Evolutionary conservation across 2,113 vertebrate species (phyloP).

Genomic region (Jacana jacana): DNA sequence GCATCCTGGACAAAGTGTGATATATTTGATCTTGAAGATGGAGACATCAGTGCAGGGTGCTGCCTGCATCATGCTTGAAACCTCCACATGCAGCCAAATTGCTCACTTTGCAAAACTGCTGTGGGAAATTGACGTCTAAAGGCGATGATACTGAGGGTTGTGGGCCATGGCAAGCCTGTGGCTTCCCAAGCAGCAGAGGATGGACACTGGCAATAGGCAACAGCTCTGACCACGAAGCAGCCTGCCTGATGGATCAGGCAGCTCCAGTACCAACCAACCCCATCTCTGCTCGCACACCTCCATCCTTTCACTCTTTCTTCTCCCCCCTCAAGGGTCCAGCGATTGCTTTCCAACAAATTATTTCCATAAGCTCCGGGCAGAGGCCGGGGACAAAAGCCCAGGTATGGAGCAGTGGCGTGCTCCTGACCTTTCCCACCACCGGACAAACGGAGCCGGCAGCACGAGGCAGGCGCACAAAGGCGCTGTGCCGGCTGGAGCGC

Average conservation of each 20-base stretch:
- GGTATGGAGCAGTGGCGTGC: slow-evolving; percentile 76
- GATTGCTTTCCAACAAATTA: slow-evolving; percentile 44
- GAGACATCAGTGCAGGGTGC: background rate
- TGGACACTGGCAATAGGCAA: background rate
- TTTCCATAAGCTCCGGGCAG: slow-evolving; percentile 47
- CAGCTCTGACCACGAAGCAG: background rate
- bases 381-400: slow-evolving; percentile 71
- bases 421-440: slow-evolving; percentile 84
- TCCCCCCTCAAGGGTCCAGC: rapidly evolving
- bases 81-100: background rate
- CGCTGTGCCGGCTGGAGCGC: slow-evolving; percentile 54
- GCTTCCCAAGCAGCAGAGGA: background rate
- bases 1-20: background rate
- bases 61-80: background rate
- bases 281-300: background rate
- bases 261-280: background rate
- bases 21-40: background rate
- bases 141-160: background rate
- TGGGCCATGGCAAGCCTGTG: rapidly evolving
- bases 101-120: background rate
- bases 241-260: rapidly evolving
- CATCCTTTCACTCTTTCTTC: background rate
- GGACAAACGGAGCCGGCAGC: slow-evolving; percentile 63
- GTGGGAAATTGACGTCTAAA: background rate
- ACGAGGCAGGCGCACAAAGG: slow-evolving; percentile 72